Percentiles rank a stretch among this genome's conserved stretches.
These are phyloP conservation scores for Cyprinodon diabolis DNA, from an alignment of 2,797 vertebrate genomes.

Conservation along the genomic window DNA sequence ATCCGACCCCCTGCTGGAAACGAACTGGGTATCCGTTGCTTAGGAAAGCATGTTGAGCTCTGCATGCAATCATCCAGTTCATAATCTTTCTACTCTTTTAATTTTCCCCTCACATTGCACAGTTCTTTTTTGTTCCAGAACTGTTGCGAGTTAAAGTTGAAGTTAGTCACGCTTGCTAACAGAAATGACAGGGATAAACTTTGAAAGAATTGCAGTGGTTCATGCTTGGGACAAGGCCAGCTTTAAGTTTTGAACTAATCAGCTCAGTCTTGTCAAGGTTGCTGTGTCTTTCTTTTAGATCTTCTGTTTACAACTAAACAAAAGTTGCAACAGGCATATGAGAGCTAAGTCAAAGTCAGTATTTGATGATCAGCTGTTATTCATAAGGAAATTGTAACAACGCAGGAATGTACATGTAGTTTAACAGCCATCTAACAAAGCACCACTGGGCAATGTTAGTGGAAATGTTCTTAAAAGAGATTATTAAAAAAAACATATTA, in stretches of 20 bases:
- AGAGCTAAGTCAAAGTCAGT: constrained; percentile 61
- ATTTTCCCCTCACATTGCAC: constrained; percentile 41
- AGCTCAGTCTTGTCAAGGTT: constrained; percentile 72
- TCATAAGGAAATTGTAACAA: constrained; percentile 28
- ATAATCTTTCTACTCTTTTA: constrained; percentile 39
- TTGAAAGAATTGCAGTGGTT: constrained; percentile 67
- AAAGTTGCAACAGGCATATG: constrained; percentile 37
- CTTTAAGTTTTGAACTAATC: constrained; percentile 77
- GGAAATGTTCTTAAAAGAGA: neutral
- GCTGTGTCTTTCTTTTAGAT: constrained; percentile 45
- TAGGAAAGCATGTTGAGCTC: constrained; percentile 29
- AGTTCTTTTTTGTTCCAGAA: constrained; percentile 37
- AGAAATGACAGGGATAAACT: constrained; percentile 65
- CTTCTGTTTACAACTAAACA: constrained; percentile 43
- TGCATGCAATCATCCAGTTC: constrained; percentile 30
- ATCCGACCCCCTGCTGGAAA: constrained; percentile 23
- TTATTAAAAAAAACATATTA: neutral
- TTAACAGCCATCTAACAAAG: neutral
- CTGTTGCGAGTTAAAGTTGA: constrained; percentile 57
- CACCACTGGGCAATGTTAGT: too few relatives aligned
- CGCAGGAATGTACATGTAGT: constrained; percentile 31
- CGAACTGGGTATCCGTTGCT: constrained; percentile 20
- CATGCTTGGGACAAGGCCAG: constrained; percentile 68
- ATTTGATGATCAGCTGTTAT: constrained; percentile 58
- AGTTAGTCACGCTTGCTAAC: constrained; percentile 69